Percentiles rank a stretch among this genome's conserved stretches.
Conservation (phyloP, 2,797 vertebrate genomes). For the Melanotaenia nigrans region DNA sequence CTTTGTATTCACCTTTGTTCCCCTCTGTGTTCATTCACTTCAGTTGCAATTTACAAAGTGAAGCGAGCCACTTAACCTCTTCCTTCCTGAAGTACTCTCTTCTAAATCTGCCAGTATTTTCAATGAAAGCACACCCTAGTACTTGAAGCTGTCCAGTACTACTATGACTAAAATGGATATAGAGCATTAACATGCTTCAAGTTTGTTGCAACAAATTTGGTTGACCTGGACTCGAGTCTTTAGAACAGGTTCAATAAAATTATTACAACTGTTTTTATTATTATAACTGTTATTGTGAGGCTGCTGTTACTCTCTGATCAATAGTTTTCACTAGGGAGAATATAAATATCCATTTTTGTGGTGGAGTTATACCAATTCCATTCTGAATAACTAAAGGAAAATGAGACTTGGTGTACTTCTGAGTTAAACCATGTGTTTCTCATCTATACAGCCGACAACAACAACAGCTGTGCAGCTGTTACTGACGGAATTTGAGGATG, state of each 20-base stretch:
- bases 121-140: not conserved
- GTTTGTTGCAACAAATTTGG: not conserved
- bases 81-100: not conserved
- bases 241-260: not conserved
- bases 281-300: not conserved
- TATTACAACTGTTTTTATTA: not conserved
- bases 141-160: not conserved
- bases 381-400: not conserved
- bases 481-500: not conserved
- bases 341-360: not conserved
- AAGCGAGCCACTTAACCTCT: slow-evolving; percentile 7
- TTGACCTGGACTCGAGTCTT: not conserved
- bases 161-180: slow-evolving; percentile 2
- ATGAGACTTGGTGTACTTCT: not conserved
- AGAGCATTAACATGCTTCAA: not conserved
- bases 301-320: not conserved
- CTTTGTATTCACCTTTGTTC: slow-evolving; percentile 20
- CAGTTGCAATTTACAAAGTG: slow-evolving; percentile 9
- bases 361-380: not conserved
- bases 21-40: slow-evolving; percentile 13
- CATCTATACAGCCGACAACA: not conserved
- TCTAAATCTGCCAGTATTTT: not conserved
- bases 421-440: not conserved
- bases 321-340: not conserved
- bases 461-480: not conserved